Conservation (phyloP, 2,113 vertebrate species). For the Scalopus aquaticus region DNA sequence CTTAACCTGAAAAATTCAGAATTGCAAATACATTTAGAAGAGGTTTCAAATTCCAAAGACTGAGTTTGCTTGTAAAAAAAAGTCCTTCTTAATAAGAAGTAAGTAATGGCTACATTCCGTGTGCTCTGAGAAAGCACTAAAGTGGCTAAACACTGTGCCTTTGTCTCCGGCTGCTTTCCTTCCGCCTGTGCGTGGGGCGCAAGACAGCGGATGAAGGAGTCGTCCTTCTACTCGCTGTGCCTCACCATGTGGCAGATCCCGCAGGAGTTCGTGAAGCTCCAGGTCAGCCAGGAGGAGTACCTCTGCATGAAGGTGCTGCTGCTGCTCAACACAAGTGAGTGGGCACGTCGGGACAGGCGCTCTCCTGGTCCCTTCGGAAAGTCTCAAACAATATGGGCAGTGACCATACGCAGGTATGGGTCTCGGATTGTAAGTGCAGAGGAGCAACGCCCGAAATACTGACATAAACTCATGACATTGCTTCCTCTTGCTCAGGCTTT, state of each 20-base stretch:
- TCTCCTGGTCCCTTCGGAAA: not conserved
- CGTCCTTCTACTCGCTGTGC: constrained; percentile 96
- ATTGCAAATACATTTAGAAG: not conserved
- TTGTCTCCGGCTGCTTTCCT: not conserved
- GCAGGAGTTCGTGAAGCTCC: constrained; percentile 95
- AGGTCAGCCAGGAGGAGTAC: constrained; percentile 95
- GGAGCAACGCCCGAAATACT: not conserved
- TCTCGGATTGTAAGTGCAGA: not conserved
- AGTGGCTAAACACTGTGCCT: not conserved
- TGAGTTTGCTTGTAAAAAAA: not conserved
- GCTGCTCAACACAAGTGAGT: constrained; percentile 96
- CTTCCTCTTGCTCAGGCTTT: not conserved
- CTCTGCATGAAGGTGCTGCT: constrained; percentile 99
- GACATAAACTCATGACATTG: not conserved
- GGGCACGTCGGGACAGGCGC: constrained; percentile 21
- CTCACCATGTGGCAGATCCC: constrained; percentile 97
- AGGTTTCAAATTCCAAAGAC: not conserved
- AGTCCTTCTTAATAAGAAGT: too few species aligned
- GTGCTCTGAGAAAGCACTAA: not conserved
- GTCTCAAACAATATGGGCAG: too few species aligned
- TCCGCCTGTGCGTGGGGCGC: constrained; percentile 63
- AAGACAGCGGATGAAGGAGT: constrained; percentile 96
- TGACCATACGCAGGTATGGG: not conserved
- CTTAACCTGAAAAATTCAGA: constrained; percentile 20
- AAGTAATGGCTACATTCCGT: not conserved